Conservation (phyloP, 2,888 invertebrate genomes). For the Fabriciana adippe region DNA sequence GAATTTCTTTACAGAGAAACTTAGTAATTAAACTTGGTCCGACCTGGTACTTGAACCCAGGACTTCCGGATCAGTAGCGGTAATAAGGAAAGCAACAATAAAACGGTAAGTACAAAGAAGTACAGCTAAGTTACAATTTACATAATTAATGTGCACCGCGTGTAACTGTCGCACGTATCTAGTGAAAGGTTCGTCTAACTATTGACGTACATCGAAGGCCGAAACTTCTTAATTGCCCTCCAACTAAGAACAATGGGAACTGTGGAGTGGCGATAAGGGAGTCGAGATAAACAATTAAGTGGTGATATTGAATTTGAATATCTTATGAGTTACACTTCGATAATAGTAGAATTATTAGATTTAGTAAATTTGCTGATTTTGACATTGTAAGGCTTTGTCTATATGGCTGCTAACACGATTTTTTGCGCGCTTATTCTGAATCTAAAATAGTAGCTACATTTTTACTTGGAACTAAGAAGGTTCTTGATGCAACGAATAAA, state of each 20-base stretch:
- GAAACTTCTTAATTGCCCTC: constrained; percentile 30
- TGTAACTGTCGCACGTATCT: constrained; percentile 3
- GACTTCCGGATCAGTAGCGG: too few relatives aligned
- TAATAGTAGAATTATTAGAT: constrained; percentile 14
- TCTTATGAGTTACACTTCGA: constrained; percentile 21
- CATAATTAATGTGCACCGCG: background rate
- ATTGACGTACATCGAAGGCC: constrained; percentile 16
- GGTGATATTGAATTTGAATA: constrained; percentile 32
- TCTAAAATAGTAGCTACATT: too few relatives aligned
- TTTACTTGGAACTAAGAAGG: too few relatives aligned
- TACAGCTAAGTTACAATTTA: background rate
- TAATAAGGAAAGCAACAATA: too few relatives aligned
- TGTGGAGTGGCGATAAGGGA: constrained; percentile 21
- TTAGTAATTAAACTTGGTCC: too few relatives aligned
- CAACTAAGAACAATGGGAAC: constrained; percentile 21
- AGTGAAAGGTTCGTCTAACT: constrained; percentile 1
- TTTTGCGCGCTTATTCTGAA: too few relatives aligned
- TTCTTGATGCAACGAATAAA: too few relatives aligned
- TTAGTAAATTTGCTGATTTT: constrained; percentile 10
- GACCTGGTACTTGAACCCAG: too few relatives aligned
- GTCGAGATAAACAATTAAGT: constrained; percentile 28
- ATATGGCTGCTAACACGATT: too few relatives aligned
- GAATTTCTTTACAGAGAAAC: too few relatives aligned
- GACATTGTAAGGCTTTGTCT: background rate
- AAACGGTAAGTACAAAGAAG: too few relatives aligned